Percentiles rank a stretch among this genome's conserved stretches.
These are phyloP conservation scores for Garra rufa DNA, from an alignment of 2,113 vertebrate genomes.

Conservation along the genomic window DNA sequence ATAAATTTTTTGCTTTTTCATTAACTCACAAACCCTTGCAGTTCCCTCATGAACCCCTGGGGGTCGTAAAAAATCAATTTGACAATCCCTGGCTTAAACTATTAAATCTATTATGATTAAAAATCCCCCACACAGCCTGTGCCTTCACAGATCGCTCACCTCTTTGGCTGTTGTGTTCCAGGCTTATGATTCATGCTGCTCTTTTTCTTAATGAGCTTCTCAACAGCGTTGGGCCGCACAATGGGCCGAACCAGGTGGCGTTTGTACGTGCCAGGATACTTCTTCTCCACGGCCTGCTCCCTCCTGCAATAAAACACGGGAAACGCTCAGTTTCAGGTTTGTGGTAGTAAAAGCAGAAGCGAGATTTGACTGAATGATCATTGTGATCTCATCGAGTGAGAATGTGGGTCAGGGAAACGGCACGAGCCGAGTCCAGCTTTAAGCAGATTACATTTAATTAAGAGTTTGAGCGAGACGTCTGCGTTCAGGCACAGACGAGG, in stretches of 20 bases:
- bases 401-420: neutral
- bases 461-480: neutral
- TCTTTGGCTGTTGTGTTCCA: constrained; percentile 83
- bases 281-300: constrained; percentile 97
- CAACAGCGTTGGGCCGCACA: constrained; percentile 92
- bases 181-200: constrained; percentile 86
- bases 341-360: neutral
- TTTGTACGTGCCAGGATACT: constrained; percentile 95
- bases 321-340: neutral
- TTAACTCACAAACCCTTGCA: neutral
- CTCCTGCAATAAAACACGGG: constrained; percentile 74
- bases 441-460: constrained; percentile 35
- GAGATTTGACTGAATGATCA: neutral
- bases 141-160: constrained; percentile 73
- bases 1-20: neutral
- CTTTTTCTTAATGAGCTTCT: constrained; percentile 97
- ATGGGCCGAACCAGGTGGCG: constrained; percentile 93
- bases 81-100: too few relatives aligned
- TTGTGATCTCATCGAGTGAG: neutral
- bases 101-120: neutral
- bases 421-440: neutral
- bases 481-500: neutral
- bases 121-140: neutral
- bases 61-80: neutral
- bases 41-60: neutral